These are phyloP conservation scores for Brachionus angularis DNA, from an alignment of 1,140 invertebrate species.

Conservation along the genomic window DNA sequence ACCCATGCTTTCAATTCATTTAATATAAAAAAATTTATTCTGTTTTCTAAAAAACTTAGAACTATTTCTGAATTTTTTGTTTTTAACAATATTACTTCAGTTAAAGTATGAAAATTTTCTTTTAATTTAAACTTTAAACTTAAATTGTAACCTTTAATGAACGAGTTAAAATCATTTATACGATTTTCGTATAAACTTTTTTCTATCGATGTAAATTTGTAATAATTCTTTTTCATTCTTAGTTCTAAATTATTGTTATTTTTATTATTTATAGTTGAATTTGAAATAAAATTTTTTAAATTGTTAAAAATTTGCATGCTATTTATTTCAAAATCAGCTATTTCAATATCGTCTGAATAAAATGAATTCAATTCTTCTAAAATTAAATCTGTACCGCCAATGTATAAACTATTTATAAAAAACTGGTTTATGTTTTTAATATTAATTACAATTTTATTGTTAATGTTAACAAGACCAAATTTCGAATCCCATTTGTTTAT, in stretches of 20 bases:
- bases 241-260: no score
- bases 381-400: neutral
- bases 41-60: neutral
- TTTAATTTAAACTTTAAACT: neutral
- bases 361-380: neutral
- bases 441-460: no score
- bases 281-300: no score
- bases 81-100: neutral
- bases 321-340: constrained; percentile 9
- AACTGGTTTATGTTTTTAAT: no score
- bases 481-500: constrained; percentile 1
- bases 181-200: neutral
- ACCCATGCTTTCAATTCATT: neutral
- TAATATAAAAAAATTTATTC: neutral
- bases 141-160: constrained; percentile 12
- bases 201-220: neutral
- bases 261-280: no score
- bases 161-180: neutral
- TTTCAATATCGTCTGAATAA: neutral
- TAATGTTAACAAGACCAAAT: no score
- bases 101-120: neutral
- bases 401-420: neutral
- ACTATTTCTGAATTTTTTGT: constrained; percentile 2
- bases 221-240: neutral
- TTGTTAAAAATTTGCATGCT: neutral